Conservation (phyloP, 2,888 invertebrate genomes). For the Atethmia centrago region DNA sequence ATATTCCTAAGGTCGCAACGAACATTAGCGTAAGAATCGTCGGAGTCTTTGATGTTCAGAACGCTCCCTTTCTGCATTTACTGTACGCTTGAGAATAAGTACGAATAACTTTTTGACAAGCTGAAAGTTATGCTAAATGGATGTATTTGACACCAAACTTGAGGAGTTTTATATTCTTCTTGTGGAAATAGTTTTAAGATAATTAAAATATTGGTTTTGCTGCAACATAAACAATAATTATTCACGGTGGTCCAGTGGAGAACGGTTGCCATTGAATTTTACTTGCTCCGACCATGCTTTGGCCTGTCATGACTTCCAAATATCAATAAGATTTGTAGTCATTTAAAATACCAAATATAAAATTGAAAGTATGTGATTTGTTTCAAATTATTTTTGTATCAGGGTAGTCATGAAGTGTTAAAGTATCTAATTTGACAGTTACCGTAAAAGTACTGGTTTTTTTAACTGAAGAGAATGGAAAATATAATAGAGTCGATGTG, state of each 20-base stretch:
- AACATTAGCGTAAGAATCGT: slow-evolving; percentile 64
- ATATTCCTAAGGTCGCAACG: slow-evolving; percentile 64
- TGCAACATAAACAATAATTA: background rate
- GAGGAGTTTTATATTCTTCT: background rate
- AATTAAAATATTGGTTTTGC: slow-evolving; percentile 1
- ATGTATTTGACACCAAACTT: slow-evolving; percentile 27
- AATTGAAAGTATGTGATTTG: too few relatives aligned
- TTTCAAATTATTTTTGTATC: too few relatives aligned
- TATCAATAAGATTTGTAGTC: too few relatives aligned
- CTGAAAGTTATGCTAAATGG: slow-evolving; percentile 29
- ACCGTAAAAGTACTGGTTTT: too few relatives aligned
- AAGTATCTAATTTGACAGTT: too few relatives aligned
- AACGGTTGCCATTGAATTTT: background rate
- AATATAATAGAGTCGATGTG: too few relatives aligned
- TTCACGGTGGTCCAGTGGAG: background rate
- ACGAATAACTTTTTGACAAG: slow-evolving; percentile 45
- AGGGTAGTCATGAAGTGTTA: too few relatives aligned
- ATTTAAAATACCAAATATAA: too few relatives aligned
- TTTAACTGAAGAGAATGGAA: too few relatives aligned
- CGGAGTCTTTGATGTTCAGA: slow-evolving; percentile 61
- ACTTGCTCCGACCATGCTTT: too few relatives aligned
- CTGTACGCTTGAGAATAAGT: slow-evolving; percentile 43
- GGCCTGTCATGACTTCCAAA: too few relatives aligned
- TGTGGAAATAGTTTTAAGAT: background rate
- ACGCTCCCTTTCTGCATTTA: slow-evolving; percentile 41